Percentiles rank a stretch among this genome's conserved stretches.
phyloP scores from a whole-genome alignment of 1,140 invertebrate genomes.

The Cotesia glomerata region DNA sequence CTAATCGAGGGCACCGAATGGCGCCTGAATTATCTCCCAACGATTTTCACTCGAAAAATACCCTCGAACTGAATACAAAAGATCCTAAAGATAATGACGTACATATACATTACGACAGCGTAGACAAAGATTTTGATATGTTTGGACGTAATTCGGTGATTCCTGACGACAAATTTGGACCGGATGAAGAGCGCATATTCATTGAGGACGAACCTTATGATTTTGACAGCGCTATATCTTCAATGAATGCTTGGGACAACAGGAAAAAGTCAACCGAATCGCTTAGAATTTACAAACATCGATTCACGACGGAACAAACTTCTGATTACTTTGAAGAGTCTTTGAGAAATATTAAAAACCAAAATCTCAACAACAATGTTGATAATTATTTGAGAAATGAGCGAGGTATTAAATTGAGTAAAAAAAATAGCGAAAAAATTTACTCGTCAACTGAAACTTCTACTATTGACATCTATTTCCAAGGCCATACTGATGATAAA shows the following conservation, averaged over 20 bases:
- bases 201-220: constrained; percentile 57
- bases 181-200: constrained; percentile 59
- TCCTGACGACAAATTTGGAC: constrained; percentile 55
- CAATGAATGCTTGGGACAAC: constrained; percentile 33
- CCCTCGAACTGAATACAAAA: constrained; percentile 26
- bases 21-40: constrained; percentile 34
- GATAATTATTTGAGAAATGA: constrained; percentile 33
- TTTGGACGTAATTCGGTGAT: constrained; percentile 50
- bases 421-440: background rate
- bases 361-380: too few relatives aligned
- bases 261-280: constrained; percentile 7
- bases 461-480: background rate
- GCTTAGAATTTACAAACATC: constrained; percentile 2
- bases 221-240: constrained; percentile 44
- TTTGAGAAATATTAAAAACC: background rate
- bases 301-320: background rate
- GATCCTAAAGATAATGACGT: constrained; percentile 34
- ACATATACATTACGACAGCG: constrained; percentile 41
- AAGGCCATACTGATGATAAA: background rate
- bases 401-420: constrained; percentile 24
- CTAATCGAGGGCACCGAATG: constrained; percentile 41
- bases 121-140: constrained; percentile 44
- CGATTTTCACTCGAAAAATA: constrained; percentile 19
- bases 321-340: too few relatives aligned
- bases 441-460: background rate